Base-by-base conservation (phyloP, 1,140 invertebrate species). In the Spodoptera frugiperda region DNA sequence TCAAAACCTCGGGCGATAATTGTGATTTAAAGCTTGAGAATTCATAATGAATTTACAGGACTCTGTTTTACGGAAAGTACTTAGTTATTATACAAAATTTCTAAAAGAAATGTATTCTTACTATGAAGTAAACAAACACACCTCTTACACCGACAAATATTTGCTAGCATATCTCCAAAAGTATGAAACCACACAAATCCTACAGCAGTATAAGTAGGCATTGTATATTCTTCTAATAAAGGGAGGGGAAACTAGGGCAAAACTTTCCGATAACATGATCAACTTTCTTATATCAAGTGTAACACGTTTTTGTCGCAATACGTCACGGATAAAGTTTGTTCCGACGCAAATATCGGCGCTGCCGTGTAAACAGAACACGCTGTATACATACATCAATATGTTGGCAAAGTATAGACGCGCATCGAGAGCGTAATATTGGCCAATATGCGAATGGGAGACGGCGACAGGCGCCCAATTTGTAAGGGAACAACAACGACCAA, bases 391-490 rank as follows among this genome's bases (percentile, higher is more conserved):
- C 61, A 51, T 15, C 65, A 82, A 67, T 79, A 76, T 82, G 78
- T 80, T 59, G 25, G 61, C 17, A 72, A 73, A 25, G 71, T 73
- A 73, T 73, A 49, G 71, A 59, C 77, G 44, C 72, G 65, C 71
- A 78, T 78, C 78, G 81, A 77, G 55, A 68, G 54, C 33, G 78
- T 79, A 84, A 87, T 86, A 86, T 88, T 77, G 78, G 80, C 78
- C 82, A 85, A 87, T 88, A 89, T 86, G 82, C 63, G 82, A 86
- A 79, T 80, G 67, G 59, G 30, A 73, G 57, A 59, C 67, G 83
- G 48, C 81, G 78, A 84, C 78, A 82, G 83, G 76, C 82, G 84
- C 81, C 85, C 88, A 89, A 88, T 89, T 87, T 85, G 81, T 77
- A 61, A 77, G 72, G 76, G 76, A 82, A 81, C 77, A 78, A 82